Base-by-base conservation (phyloP, 1,140 invertebrate species). In the Leptopilina boulardi region DNA sequence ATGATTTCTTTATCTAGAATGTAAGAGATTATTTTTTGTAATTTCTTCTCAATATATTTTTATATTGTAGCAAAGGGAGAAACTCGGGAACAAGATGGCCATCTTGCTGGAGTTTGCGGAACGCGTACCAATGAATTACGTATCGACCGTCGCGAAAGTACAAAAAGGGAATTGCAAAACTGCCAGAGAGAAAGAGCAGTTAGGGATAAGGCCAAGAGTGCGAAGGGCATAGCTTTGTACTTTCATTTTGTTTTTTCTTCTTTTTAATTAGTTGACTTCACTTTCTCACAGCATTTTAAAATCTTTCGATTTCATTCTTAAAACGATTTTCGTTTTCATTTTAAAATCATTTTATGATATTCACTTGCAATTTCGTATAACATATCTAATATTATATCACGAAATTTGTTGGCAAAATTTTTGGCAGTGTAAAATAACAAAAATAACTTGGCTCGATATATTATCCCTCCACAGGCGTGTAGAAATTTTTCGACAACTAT, bases 121-220 rank as follows among this genome's bases (percentile, higher is more conserved):
- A 73, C 79, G 71, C 70, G 30, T 71, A 44, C 41, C 0, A 78
- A 74, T 30, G 15, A n/a, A 11, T 44, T 71, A 71, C 73, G 77
- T 79, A 81, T 83, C 82, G 82, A 80, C 81, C 77, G 81, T 38
- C 73, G 77, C 80, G 72, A 84, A 77, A 84, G 77, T 74, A 84
- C 75, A 76, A 83, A 77, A 83, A 79, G 71, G 74, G 71, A 66
- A 80, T 83, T 83, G 77, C 79, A 79, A 82, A 84, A 83, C 71
- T 76, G 73, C 34, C 72, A 54, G 3, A 8, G 34, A 30, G 34
- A 0, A 4, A 38, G 34, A 38, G 56, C 11, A 66, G 47, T 51
- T 51, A 30, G 56, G 23, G 56, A 66, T n/a, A n/a, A 66, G 21
- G 56, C 56, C 56, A 21, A 23, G 56, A 66, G 56, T 66, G 56